phyloP scores from a whole-genome alignment of 2,888 invertebrate genomes.

The Eupithecia insigniata region DNA sequence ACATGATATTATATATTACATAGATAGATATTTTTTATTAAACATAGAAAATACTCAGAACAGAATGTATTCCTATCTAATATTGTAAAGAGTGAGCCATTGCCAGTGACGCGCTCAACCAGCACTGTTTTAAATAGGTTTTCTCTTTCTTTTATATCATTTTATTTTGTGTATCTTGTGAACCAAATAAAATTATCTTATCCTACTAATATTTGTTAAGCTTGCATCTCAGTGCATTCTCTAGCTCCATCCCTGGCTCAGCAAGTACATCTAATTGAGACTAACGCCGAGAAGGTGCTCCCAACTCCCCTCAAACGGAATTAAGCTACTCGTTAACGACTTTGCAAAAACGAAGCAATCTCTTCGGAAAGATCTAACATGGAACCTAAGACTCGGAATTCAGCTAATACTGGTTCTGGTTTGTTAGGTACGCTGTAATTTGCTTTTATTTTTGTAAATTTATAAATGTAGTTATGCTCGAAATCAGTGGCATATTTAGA shows the following conservation, averaged over 20 bases:
- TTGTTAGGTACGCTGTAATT: not conserved
- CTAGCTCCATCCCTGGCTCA: conserved; percentile 40
- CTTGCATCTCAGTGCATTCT: not conserved
- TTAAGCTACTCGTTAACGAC: conserved; percentile 78
- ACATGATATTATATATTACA: too few species aligned
- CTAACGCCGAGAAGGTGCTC: conserved; percentile 58
- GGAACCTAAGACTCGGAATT: conserved; percentile 25
- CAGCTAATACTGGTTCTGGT: not conserved
- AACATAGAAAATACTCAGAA: too few species aligned
- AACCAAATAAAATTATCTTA: too few species aligned
- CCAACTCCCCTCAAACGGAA: conserved; percentile 67
- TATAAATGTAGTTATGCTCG: not conserved
- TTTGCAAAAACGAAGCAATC: conserved; percentile 72
- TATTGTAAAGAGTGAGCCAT: too few species aligned
- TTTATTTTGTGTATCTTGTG: too few species aligned
- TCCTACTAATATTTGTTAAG: too few species aligned
- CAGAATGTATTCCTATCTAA: too few species aligned
- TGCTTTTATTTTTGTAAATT: not conserved
- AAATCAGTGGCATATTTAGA: not conserved
- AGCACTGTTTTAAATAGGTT: too few species aligned
- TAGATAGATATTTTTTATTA: too few species aligned
- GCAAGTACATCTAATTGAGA: conserved; percentile 69
- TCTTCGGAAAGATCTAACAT: conserved; percentile 66
- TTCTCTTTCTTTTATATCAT: too few species aligned
- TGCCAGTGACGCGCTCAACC: too few species aligned